Percentiles rank a stretch among this genome's conserved stretches.
Evolutionary conservation across 2,888 invertebrate species (phyloP).

Genomic region (Rhimphoctona megacephalus): DNA sequence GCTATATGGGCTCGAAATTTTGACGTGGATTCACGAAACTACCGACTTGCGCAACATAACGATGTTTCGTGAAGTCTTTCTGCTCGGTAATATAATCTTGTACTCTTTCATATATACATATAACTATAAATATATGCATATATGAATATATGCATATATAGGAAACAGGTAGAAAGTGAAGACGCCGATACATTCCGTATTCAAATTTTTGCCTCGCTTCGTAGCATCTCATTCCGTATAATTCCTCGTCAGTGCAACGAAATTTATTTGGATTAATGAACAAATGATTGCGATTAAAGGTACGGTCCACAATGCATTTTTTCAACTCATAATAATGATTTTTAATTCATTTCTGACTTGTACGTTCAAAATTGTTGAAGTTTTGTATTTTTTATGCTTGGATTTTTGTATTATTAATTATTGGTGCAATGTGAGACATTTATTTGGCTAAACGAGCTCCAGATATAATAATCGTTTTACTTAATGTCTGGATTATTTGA

Average conservation of each 20-base stretch:
- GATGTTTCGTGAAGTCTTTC: conserved; percentile 59
- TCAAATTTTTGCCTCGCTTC: not conserved
- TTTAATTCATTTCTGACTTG: too few species aligned
- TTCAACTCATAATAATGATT: not conserved
- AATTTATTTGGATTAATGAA: not conserved
- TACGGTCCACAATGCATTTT: not conserved
- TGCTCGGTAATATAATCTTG: conserved; percentile 40
- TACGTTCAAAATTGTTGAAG: too few species aligned
- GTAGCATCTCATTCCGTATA: not conserved
- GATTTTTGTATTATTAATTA: not conserved
- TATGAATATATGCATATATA: not conserved
- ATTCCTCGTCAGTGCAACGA: not conserved
- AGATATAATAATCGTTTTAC: not conserved
- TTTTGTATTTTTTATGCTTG: too few species aligned
- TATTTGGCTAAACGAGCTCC: conserved; percentile 9
- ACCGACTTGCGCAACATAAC: conserved; percentile 57
- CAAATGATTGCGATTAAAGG: not conserved
- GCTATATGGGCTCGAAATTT: conserved; percentile 40
- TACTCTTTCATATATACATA: not conserved
- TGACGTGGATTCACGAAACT: conserved; percentile 45
- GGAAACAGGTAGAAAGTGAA: conserved; percentile 55
- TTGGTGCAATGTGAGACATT: conserved; percentile 19
- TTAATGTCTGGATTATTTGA: not conserved
- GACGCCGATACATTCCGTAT: not conserved
- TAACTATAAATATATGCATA: not conserved